Conservation (phyloP, 2,797 vertebrate species). For the Spinibarbus caldwelli region DNA sequence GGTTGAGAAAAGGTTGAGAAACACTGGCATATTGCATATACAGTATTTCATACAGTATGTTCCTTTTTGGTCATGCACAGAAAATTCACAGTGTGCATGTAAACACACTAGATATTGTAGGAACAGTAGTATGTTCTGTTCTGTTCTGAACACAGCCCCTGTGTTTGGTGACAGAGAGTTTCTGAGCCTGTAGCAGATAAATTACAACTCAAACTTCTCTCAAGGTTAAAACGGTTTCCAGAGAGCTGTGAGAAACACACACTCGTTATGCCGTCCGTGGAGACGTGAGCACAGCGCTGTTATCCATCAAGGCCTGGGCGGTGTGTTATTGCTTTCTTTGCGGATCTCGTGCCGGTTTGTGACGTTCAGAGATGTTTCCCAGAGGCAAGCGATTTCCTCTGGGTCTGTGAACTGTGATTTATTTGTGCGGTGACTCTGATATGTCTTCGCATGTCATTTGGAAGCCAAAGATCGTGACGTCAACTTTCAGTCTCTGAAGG, state of each 20-base stretch:
- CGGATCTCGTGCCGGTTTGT: neutral
- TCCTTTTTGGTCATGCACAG: neutral
- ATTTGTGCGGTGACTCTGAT: neutral
- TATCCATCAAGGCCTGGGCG: slow-evolving; percentile 68
- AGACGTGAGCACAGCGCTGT: slow-evolving; percentile 34
- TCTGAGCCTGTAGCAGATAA: slow-evolving; percentile 45
- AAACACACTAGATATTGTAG: neutral
- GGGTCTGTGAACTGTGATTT: neutral
- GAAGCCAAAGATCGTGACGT: neutral
- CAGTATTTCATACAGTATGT: neutral
- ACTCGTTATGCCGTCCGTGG: slow-evolving; percentile 63
- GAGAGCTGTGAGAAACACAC: slow-evolving; percentile 65
- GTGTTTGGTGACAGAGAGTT: neutral
- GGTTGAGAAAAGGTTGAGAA: neutral
- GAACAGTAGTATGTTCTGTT: neutral
- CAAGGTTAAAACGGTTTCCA: too few relatives aligned
- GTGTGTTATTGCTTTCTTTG: slow-evolving; percentile 34
- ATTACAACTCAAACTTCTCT: slow-evolving; percentile 37
- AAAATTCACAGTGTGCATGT: too few relatives aligned
- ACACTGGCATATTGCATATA: neutral
- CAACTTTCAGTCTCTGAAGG: neutral
- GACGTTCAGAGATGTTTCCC: neutral
- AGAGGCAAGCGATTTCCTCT: neutral
- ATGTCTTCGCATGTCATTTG: neutral
- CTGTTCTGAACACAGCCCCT: neutral